Conservation (phyloP, 2,888 invertebrate genomes). For the Microplitis manilae region DNA sequence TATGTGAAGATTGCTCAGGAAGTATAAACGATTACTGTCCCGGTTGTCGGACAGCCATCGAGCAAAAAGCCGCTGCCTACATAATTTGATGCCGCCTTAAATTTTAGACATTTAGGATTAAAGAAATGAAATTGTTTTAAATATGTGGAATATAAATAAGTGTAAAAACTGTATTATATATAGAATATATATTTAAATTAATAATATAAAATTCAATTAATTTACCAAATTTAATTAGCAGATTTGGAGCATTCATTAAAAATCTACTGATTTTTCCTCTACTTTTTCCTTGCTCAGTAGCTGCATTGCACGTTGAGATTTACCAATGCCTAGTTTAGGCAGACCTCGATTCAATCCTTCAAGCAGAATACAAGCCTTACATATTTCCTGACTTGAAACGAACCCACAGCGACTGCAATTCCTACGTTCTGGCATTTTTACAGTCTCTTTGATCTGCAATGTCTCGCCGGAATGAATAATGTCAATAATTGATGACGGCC, state of each 20-base stretch:
- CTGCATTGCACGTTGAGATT: conserved; percentile 82
- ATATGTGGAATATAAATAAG: not conserved
- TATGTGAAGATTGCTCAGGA: conserved; percentile 88
- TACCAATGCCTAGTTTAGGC: conserved; percentile 92
- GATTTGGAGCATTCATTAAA: not conserved
- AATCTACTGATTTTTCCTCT: not conserved
- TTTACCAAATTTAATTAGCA: not conserved
- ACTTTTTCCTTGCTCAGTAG: conserved; percentile 48
- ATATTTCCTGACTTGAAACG: conserved; percentile 92
- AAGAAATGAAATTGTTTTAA: no score
- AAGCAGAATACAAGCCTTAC: conserved; percentile 96
- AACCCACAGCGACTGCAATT: conserved; percentile 90
- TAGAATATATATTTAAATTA: conserved; percentile 7
- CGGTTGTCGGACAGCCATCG: conserved; percentile 82
- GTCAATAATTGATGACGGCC: conserved; percentile 93
- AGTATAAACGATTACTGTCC: conserved; percentile 83
- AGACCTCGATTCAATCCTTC: conserved; percentile 96
- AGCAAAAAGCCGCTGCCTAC: conserved; percentile 82
- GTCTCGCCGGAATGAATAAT: conserved; percentile 94
- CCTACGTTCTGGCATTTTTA: conserved; percentile 86
- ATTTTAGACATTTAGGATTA: no score
- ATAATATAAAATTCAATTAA: conserved; percentile 30
- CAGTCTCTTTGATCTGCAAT: conserved; percentile 85
- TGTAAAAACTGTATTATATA: not conserved
- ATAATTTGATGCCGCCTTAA: conserved; percentile 73